Evolutionary conservation across 2,888 invertebrate genomes (phyloP).

Genomic region (Toxonevra muliebris): DNA sequence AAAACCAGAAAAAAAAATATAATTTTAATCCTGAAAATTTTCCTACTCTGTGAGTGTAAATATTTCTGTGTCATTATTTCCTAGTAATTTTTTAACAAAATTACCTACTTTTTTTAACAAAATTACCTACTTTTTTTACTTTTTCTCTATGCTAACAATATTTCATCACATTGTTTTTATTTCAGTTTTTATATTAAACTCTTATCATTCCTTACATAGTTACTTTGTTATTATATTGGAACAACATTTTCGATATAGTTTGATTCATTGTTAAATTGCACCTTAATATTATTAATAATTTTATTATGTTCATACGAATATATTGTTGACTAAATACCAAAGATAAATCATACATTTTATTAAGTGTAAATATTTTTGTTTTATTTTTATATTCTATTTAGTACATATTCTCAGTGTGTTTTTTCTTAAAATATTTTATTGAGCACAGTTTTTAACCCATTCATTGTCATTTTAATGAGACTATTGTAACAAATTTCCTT

Average conservation of each 20-base stretch:
- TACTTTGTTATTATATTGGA: too few species aligned
- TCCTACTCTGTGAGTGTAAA: neutral
- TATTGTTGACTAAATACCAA: neutral
- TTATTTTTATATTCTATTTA: neutral
- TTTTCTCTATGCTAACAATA: slow-evolving; percentile 29
- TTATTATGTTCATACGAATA: too few species aligned
- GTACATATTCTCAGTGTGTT: too few species aligned
- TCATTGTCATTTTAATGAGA: too few species aligned
- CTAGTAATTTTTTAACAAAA: neutral
- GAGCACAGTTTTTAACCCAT: too few species aligned
- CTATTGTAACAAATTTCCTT: too few species aligned
- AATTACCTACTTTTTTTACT: neutral
- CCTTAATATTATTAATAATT: too few species aligned
- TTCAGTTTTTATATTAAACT: neutral
- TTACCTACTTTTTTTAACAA: neutral
- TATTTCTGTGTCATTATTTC: neutral
- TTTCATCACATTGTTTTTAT: slow-evolving; percentile 20
- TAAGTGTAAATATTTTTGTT: neutral
- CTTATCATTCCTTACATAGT: neutral
- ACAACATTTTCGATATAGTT: too few species aligned
- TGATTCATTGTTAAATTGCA: too few species aligned
- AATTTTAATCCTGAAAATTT: slow-evolving; percentile 4
- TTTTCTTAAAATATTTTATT: too few species aligned
- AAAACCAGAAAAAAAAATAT: neutral
- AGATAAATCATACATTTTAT: neutral